A percentile compares a stretch with the other conserved stretches of the same genome.
Evolutionary conservation across 2,113 vertebrate species (phyloP).

Genomic region (Tauraco erythrolophus): DNA sequence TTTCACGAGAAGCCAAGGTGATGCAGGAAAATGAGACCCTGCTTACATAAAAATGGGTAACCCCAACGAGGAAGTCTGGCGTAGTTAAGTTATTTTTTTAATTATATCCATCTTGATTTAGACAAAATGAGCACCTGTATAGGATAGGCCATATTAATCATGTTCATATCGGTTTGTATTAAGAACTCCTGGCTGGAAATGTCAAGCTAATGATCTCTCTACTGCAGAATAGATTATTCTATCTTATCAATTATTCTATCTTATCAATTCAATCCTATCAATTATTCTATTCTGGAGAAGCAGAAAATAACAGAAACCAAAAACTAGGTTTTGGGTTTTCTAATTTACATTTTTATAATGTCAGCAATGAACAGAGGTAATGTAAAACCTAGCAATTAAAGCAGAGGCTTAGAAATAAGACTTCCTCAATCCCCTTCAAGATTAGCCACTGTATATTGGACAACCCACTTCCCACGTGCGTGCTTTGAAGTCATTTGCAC

Average conservation of each 20-base stretch:
- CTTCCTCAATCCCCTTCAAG: neutral
- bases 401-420: constrained; percentile 31
- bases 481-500: neutral
- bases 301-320: neutral
- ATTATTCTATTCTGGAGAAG: no score
- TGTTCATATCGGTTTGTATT: neutral
- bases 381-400: constrained; percentile 10
- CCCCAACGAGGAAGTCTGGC: neutral
- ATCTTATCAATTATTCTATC: no score
- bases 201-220: neutral
- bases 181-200: neutral
- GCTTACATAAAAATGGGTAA: neutral
- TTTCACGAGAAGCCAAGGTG: neutral
- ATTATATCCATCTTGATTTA: neutral
- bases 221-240: neutral
- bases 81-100: neutral
- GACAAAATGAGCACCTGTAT: neutral
- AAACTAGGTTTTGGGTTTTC: neutral
- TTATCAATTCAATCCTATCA: no score
- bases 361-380: neutral
- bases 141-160: neutral
- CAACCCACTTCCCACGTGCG: neutral
- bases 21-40: neutral
- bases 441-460: neutral
- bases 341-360: neutral